Base-by-base conservation (phyloP, 2,113 vertebrate species). In the Gymnorhina tibicen region DNA sequence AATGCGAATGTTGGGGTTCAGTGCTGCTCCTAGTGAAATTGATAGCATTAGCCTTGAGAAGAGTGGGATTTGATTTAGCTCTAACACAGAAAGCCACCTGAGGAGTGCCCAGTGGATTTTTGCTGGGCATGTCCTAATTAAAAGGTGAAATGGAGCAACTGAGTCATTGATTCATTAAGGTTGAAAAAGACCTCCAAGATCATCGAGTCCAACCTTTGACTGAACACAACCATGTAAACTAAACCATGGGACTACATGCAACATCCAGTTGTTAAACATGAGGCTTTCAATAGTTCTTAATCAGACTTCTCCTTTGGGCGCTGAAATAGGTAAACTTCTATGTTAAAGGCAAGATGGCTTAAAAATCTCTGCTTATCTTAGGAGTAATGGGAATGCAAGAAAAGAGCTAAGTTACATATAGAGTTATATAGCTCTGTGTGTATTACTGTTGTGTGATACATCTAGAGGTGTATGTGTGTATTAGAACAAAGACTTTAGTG, bases 1-100 rank as follows among this genome's bases (percentile, higher is more conserved):
- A 50, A 2, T 8, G 26, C 0, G 4, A 39, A 23, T 58, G 8
- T 0, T 39, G 8, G 44, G 8, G 35, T 67, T 77, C n/a, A 6
- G 23, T 50, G 32, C 37, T 63, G 13, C 35, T 85, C 16, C 37
- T 10, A 26, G 30, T 53, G 49, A 56, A 82, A 69, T 4, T 2
- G 1, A 26, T 46, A 53, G 28, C 22, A 33, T 14, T 44, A 20
- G 22, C 32, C 39, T 81, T 33, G 13, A 42, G 35, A 70, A 52
- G 30, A 60, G 26, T 0, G 2, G 26, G 14, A 27, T 84, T 75
- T 85, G 73, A 52, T 91, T 30, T 44, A 70, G 10, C 12, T 49
- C 16, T n/a, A 5, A 23, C 76, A 30, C 20, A 46, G 11, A 86
- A 86, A 23, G 13, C 24, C 37, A 41, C 66, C 22, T 37, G 66